Evolutionary conservation across 2,797 vertebrate species (phyloP).

Genomic region (Argyrosomus regius): DNA sequence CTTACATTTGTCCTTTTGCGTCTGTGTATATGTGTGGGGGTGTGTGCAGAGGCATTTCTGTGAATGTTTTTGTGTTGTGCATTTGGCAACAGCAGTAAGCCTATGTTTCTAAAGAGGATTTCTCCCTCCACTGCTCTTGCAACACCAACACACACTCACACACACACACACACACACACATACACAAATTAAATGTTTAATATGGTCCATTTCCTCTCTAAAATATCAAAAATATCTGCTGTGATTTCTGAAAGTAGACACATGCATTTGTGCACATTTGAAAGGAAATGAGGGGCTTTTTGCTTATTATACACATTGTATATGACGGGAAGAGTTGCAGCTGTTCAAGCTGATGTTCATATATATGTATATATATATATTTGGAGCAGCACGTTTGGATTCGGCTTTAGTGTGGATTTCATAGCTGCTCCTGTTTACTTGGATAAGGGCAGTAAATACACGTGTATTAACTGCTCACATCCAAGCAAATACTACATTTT

Average conservation of each 20-base stretch:
- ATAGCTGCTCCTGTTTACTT: background rate
- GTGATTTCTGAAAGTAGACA: constrained; percentile 2
- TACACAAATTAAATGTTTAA: constrained; percentile 23
- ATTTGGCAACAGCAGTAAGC: constrained; percentile 61
- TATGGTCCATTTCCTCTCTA: background rate
- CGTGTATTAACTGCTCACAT: constrained; percentile 30
- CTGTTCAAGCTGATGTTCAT: background rate
- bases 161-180: background rate
- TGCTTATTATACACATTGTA: background rate
- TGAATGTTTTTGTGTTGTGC: constrained; percentile 51
- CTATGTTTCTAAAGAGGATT: constrained; percentile 76
- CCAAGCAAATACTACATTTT: constrained; percentile 40
- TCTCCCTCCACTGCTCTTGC: constrained; percentile 16
- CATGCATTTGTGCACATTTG: background rate
- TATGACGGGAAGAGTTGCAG: background rate
- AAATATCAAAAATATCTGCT: constrained; percentile 17
- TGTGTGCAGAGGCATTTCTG: constrained; percentile 20
- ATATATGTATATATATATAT: background rate
- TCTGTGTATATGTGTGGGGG: background rate
- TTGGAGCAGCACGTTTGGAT: background rate
- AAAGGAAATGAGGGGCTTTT: background rate
- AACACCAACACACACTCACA: constrained; percentile 9
- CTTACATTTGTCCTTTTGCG: background rate
- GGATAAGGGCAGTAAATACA: background rate
- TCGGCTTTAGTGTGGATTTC: constrained; percentile 19